Base-by-base conservation (phyloP, 2,888 invertebrate species). In the Megastigmus dorsalis region DNA sequence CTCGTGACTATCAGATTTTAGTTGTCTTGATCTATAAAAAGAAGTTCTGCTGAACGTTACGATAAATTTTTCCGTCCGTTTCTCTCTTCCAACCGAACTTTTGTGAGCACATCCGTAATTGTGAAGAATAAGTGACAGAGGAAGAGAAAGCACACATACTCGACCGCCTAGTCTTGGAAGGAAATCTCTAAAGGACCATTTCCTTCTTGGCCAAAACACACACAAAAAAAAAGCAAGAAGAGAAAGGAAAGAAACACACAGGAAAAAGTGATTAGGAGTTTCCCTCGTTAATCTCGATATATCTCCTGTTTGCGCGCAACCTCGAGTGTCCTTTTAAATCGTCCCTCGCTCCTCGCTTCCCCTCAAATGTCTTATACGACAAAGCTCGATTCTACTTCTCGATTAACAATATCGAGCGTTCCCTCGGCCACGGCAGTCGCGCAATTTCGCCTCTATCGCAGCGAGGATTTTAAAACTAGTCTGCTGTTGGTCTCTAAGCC, bases 241-340 rank as follows among this genome's bases (percentile, higher is more conserved):
- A 59, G 54, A 2, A 7, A 45, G 36, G 18, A n/a, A 38, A 59
- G 23, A 63, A 57, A 28, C 33, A 62, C 67, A 36, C n/a, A n/a
- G 45, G 23, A 69, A 74, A 66, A 67, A 67, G 71, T 71, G 71
- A 75, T 75, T 75, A 75, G 71, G 41, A 71, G 38, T 41, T 57
- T 43, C 67, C 50, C 62, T 71, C 69, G 71, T 71, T 75, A 70
- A 70, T 75, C 70, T 60, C 75, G 60, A 60, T 66, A n/a, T n/a
- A 66, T 59, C 52, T 60, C 52, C 30, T 60, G 65, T 73, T 73
- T 30, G 33, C 43, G 43, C 36, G 5, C 33, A 18, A 66, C 54
- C 7, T 48, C 65, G 52, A 72, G 59, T 48, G 38, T 60, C 50
- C 66, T 60, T 60, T 73, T 66, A 66, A 73, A 59, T 54, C n/a